These are phyloP conservation scores for Neosalanx taihuensis DNA, from an alignment of 2,797 vertebrate genomes.

Conservation along the genomic window DNA sequence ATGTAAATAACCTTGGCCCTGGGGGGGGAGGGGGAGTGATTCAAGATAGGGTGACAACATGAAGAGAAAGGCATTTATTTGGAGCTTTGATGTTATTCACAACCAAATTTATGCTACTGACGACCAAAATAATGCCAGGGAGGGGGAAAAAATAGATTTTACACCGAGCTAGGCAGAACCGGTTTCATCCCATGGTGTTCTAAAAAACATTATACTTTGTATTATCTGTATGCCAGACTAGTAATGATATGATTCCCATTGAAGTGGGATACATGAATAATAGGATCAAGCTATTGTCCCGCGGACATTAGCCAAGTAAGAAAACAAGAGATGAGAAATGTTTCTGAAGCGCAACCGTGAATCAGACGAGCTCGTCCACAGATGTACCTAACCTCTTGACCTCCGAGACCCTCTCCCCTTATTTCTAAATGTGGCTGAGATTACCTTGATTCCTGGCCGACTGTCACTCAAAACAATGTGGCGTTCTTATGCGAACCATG, in stretches of 20 bases:
- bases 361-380: slow-evolving; percentile 21
- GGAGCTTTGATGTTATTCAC: slow-evolving; percentile 73
- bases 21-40: slow-evolving; percentile 74
- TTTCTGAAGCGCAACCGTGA: slow-evolving; percentile 36
- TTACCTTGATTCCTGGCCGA: slow-evolving; percentile 43
- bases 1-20: slow-evolving; percentile 81
- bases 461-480: slow-evolving; percentile 57
- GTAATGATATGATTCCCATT: slow-evolving; percentile 74
- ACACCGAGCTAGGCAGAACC: slow-evolving; percentile 68
- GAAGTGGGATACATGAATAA: slow-evolving; percentile 61
- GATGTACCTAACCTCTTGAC: slow-evolving; percentile 47
- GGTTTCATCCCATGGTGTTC: slow-evolving; percentile 67
- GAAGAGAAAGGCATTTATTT: slow-evolving; percentile 73
- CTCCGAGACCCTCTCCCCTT: slow-evolving; percentile 46
- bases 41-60: slow-evolving; percentile 82
- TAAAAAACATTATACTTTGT: slow-evolving; percentile 70
- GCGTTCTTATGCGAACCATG: not conserved
- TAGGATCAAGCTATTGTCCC: not conserved
- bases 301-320: slow-evolving; percentile 24
- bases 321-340: slow-evolving; percentile 51
- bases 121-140: slow-evolving; percentile 74
- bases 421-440: slow-evolving; percentile 44
- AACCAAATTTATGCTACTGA: slow-evolving; percentile 76
- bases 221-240: slow-evolving; percentile 71
- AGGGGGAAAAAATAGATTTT: slow-evolving; percentile 61